Conservation (phyloP, 2,113 vertebrate genomes). For the Calcarius ornatus region DNA sequence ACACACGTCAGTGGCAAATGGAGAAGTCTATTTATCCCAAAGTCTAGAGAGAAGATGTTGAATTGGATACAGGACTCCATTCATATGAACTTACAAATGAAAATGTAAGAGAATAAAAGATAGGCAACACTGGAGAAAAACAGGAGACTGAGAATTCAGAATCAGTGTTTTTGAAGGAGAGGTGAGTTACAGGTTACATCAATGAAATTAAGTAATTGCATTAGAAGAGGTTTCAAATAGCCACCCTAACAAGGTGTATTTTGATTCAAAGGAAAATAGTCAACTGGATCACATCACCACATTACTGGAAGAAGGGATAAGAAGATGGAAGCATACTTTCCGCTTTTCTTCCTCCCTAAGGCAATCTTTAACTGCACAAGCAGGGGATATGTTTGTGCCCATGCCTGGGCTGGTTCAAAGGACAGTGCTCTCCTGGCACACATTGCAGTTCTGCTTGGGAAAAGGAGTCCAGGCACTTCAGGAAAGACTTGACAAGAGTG, state of each 20-base stretch:
- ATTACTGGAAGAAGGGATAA: neutral
- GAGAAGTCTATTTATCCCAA: constrained; percentile 24
- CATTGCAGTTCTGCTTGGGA: neutral
- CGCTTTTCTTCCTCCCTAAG: neutral
- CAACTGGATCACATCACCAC: neutral
- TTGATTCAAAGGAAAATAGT: neutral
- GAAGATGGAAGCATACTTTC: neutral
- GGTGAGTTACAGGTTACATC: neutral
- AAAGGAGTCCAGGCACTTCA: neutral
- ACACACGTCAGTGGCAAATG: constrained; percentile 44
- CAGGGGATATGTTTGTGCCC: neutral
- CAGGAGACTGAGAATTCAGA: neutral
- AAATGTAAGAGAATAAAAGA: neutral
- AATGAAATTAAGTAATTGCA: neutral
- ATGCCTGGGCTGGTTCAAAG: neutral
- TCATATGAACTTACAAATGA: neutral
- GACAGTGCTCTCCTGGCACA: neutral
- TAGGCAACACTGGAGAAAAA: neutral
- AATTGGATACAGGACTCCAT: neutral
- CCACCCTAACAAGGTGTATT: neutral
- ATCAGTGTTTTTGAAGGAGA: neutral
- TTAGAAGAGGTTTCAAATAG: neutral
- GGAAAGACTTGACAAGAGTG: neutral
- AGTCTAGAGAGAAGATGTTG: neutral
- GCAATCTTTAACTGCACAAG: neutral